These are phyloP conservation scores for Agrilus mali DNA, from an alignment of 2,888 invertebrate species.

Conservation along the genomic window DNA sequence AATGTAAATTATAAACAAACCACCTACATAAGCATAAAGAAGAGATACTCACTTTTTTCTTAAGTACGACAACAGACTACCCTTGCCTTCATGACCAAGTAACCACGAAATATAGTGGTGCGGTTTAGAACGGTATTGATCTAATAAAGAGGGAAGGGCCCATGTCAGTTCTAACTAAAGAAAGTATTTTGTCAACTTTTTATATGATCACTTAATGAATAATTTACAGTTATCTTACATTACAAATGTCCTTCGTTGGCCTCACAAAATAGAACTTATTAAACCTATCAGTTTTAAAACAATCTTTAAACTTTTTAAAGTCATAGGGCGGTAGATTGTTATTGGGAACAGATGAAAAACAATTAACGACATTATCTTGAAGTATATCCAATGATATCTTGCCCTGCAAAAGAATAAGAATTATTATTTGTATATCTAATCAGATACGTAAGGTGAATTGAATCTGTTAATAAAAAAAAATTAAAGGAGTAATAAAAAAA, in stretches of 20 bases:
- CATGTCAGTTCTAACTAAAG: slow-evolving; percentile 46
- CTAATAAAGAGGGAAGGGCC: slow-evolving; percentile 46
- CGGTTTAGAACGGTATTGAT: slow-evolving; percentile 63
- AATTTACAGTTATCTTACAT: slow-evolving; percentile 35
- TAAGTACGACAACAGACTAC: slow-evolving; percentile 67
- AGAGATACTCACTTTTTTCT: slow-evolving; percentile 50
- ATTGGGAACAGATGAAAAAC: slow-evolving; percentile 56
- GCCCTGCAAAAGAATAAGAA: slow-evolving; percentile 29
- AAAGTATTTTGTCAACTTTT: slow-evolving; percentile 1
- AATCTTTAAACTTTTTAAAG: slow-evolving; percentile 39
- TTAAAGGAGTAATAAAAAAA: neutral
- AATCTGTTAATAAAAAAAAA: too few relatives aligned
- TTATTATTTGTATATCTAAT: neutral
- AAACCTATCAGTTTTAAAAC: slow-evolving; percentile 48
- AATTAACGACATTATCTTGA: slow-evolving; percentile 49
- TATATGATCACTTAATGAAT: neutral
- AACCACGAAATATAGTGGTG: slow-evolving; percentile 64
- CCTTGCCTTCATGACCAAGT: slow-evolving; percentile 78
- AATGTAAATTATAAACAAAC: neutral
- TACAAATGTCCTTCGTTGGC: slow-evolving; percentile 58
- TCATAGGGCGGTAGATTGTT: slow-evolving; percentile 52
- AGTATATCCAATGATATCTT: slow-evolving; percentile 49
- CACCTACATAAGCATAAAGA: slow-evolving; percentile 2
- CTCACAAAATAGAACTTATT: slow-evolving; percentile 60
- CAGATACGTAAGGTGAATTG: too few relatives aligned